Percentiles rank a stretch among this genome's conserved stretches.
Conservation (phyloP, 2,797 vertebrate genomes). For the Phataginus tetradactyla region DNA sequence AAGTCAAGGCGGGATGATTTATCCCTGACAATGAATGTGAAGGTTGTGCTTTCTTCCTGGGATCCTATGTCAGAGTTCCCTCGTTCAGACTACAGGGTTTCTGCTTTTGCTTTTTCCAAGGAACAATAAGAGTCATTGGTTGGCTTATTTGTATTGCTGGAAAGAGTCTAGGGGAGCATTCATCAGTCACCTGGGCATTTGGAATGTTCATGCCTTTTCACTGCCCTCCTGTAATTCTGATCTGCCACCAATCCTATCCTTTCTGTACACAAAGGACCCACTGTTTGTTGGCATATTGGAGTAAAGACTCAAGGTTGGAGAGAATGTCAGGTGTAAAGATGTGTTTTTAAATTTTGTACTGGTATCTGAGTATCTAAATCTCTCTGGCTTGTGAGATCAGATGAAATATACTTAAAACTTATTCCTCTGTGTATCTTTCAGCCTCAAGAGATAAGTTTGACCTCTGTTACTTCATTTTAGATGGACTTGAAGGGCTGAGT, state of each 20-base stretch:
- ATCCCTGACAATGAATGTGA: rapidly evolving
- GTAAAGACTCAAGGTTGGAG: background rate
- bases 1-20: slow-evolving; percentile 76
- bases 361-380: background rate
- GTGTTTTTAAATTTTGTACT: background rate
- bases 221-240: background rate
- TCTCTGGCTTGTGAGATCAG: background rate
- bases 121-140: background rate
- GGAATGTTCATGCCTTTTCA: background rate
- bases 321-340: background rate
- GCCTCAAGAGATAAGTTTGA: background rate
- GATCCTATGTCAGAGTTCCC: background rate
- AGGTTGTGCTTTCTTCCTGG: background rate
- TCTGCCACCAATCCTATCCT: background rate
- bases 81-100: background rate
- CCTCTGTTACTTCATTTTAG: background rate
- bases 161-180: rapidly evolving
- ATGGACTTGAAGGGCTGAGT: background rate
- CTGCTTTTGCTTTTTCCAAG: background rate
- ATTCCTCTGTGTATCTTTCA: background rate
- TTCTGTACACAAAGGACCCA: rapidly evolving
- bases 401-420: no score
- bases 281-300: background rate
- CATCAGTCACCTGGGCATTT: no score
- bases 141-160: background rate